Evolutionary conservation across 64 coral and sea anemone genomes (phyloP), one percentile per base, ranked within the genome.

Genomic region (Montipora capricornis): DNA sequence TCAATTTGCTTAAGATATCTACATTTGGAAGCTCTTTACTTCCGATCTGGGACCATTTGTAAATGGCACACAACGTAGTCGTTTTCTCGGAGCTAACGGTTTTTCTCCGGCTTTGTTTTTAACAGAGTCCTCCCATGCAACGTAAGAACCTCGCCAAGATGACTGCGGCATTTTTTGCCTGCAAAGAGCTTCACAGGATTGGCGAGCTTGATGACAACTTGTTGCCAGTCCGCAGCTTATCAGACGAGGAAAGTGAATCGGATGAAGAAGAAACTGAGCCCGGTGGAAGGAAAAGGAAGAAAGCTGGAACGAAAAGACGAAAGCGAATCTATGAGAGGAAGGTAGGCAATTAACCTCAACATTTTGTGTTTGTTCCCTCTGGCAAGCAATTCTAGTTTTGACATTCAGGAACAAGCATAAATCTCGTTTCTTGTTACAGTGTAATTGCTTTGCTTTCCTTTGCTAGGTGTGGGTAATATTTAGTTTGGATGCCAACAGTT

Each of bases 271-370:
- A 84, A 15, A 26, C 49, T 58, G 95, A 96, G 10, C 78, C 75
- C 6, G 80, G 59, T 5, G 80, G 51, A 59, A 68, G 70, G 11
- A 78, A 91, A 55, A 76, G 76, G 70, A 6, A 68, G 4, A 99
- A 99, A 89, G 87, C 57, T 20, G 97, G 97, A 29, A 99, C 97
- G 49, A 96, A 94, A 47, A 96, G 93, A 73, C 88, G 92, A 66
- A 79, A 81, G 55, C 84, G 84, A 82, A 7, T 44, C 5, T 95
- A 99, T 59, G 48, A 68, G 47, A 91, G 92, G 26, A 99, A 99
- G 89, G 97, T 99, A n/a, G 49, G 59, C n/a, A 37, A 37, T 37
- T 37, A 1, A 1, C 26, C 26, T 26, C 26, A 26, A 26, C 26
- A 0, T 26, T 26, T 26, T 0, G 29, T 37, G 1, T 1, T 37